Conservation (phyloP, 2,113 vertebrate species). For the Microtus ochrogaster region DNA sequence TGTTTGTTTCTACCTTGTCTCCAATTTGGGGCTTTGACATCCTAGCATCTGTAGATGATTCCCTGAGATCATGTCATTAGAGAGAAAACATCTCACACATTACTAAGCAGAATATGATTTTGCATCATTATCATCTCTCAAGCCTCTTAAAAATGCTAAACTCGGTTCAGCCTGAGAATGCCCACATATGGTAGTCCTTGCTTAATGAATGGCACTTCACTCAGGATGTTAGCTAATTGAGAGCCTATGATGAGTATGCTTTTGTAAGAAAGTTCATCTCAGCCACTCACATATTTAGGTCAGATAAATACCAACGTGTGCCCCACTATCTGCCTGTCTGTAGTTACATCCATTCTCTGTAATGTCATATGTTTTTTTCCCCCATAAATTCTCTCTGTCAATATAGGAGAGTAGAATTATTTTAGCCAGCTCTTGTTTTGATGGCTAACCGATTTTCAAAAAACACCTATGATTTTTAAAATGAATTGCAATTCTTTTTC, state of each 20-base stretch:
- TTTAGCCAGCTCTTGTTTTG: not conserved
- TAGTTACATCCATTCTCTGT: not conserved
- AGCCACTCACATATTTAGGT: not conserved
- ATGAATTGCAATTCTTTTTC: not conserved
- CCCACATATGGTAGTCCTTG: not conserved
- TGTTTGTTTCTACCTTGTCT: not conserved
- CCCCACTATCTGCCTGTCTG: not conserved
- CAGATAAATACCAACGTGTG: not conserved
- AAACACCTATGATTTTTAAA: not conserved
- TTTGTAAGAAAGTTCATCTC: not conserved
- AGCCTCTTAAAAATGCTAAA: not conserved
- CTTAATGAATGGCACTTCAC: not conserved
- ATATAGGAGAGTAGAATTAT: not conserved
- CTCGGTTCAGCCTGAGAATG: not conserved
- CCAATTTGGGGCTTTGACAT: not conserved
- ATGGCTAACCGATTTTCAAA: not conserved
- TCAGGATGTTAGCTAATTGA: not conserved
- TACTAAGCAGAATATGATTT: not conserved
- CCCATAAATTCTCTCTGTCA: not conserved
- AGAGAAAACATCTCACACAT: not conserved
- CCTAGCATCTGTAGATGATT: too few relatives aligned
- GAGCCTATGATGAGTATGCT: not conserved
- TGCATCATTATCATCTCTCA: not conserved
- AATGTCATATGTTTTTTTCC: not conserved
- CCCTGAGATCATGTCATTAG: not conserved